phyloP scores from a whole-genome alignment of 2,113 vertebrate genomes.

The Muscicapa adusta region DNA sequence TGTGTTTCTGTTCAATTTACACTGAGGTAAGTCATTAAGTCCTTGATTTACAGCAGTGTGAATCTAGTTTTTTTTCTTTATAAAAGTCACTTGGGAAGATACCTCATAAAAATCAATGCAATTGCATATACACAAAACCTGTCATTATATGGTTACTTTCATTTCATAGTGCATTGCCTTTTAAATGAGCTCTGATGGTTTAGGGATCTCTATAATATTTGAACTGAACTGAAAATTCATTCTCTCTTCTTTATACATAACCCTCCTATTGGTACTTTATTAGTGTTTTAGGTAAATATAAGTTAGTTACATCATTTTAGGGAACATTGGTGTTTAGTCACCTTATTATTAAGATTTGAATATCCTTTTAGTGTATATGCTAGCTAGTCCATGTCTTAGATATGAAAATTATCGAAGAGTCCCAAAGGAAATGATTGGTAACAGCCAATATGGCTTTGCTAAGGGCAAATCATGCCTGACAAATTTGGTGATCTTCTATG shows the following conservation, averaged over 20 bases:
- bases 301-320: not conserved
- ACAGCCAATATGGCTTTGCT: not conserved
- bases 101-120: not conserved
- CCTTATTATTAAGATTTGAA: not conserved
- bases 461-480: not conserved
- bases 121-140: not conserved
- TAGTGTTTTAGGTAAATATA: not conserved
- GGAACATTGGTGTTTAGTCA: not conserved
- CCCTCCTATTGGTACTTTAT: not conserved
- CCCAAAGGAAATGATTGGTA: not conserved
- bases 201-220: not conserved
- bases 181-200: not conserved
- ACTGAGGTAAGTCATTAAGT: not conserved
- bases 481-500: not conserved
- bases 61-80: not conserved
- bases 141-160: not conserved
- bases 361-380: not conserved
- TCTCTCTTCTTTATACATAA: not conserved
- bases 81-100: not conserved
- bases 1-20: not conserved
- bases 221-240: not conserved
- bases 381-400: not conserved
- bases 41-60: conserved; percentile 3
- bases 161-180: not conserved
- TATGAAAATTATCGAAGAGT: not conserved